Evolutionary conservation across 2,888 invertebrate species (phyloP), one percentile per base, ranked within the genome.

Genomic region (Spodoptera littoralis): DNA sequence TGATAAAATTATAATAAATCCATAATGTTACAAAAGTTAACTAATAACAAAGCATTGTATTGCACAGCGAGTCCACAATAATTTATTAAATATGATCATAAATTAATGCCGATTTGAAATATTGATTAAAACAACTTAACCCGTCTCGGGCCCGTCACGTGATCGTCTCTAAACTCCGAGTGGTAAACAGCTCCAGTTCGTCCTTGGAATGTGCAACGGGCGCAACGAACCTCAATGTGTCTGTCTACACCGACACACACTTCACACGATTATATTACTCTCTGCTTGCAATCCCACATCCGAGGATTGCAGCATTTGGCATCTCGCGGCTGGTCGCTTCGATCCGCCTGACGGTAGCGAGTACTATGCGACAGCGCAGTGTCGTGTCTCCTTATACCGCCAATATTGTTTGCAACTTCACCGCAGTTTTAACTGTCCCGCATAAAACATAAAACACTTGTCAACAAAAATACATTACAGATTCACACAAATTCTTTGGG

Each of bases 41-140:
- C 89, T 91, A 92, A 92, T 92, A 90, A 93, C 93, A 92, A 92
- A 93, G 93, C 93, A 90, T 90, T 88, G 79, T 92, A 93, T 93
- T 93, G 93, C 93, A 93, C 93, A 92, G 92, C 92, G 84, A 91
- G 91, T 93, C 89, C 89, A 90, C 86, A 90, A 91, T 91, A 91
- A 92, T 92, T 89, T 91, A 88, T 86, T 86, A 87, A 88, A 86
- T 86, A 87, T 83, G 85, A 87, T 76, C 53, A 77, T 73, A 89
- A 88, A 88, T 84, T 88, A 90, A 90, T 88, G 87, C 88, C 87
- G 85, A 87, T 84, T 77, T 77, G 57, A 79, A 77, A 76, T 65
- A 79, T 77, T 68, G 60, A 79, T 68, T 60, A 77, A 70, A 77
- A 77, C 61, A 60, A 60, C 43, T 53, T 59, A 51, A 56, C 54